A percentile compares a stretch with the other conserved stretches of the same genome.
These are phyloP conservation scores for Oryzias woworae DNA, from an alignment of 2,113 vertebrate species.

Conservation along the genomic window DNA sequence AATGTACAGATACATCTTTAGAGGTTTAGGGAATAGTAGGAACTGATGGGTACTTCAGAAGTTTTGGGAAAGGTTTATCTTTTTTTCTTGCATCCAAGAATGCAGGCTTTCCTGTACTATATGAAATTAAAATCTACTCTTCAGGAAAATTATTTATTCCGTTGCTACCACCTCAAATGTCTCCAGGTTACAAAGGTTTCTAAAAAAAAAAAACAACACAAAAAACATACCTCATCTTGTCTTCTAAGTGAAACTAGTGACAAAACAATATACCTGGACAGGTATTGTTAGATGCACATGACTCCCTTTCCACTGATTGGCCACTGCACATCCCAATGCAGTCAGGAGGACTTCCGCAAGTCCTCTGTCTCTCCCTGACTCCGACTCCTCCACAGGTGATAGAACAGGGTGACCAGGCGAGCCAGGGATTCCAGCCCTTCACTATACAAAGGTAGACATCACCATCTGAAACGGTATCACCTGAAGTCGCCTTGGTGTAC, in stretches of 20 bases:
- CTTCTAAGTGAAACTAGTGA: not conserved
- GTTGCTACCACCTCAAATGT: too few relatives aligned
- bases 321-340: conserved; percentile 28
- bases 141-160: too few relatives aligned
- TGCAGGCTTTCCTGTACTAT: too few relatives aligned
- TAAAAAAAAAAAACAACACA: too few relatives aligned
- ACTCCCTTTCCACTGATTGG: conserved; percentile 14
- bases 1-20: too few relatives aligned
- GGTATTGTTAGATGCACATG: not conserved
- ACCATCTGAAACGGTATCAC: not conserved
- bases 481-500: not conserved
- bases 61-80: too few relatives aligned
- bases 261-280: conserved; percentile 51
- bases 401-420: conserved; percentile 47
- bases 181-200: too few relatives aligned
- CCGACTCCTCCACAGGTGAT: conserved; percentile 51
- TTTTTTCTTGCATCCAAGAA: too few relatives aligned
- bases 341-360: conserved; percentile 29
- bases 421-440: conserved; percentile 49
- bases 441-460: conserved; percentile 17
- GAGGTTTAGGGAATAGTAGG: too few relatives aligned
- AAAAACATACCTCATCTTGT: too few relatives aligned
- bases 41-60: too few relatives aligned
- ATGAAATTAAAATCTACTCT: too few relatives aligned
- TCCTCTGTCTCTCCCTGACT: conserved; percentile 29